phyloP scores from a whole-genome alignment of 2,888 invertebrate genomes.

The Ichneumon xanthorius region DNA sequence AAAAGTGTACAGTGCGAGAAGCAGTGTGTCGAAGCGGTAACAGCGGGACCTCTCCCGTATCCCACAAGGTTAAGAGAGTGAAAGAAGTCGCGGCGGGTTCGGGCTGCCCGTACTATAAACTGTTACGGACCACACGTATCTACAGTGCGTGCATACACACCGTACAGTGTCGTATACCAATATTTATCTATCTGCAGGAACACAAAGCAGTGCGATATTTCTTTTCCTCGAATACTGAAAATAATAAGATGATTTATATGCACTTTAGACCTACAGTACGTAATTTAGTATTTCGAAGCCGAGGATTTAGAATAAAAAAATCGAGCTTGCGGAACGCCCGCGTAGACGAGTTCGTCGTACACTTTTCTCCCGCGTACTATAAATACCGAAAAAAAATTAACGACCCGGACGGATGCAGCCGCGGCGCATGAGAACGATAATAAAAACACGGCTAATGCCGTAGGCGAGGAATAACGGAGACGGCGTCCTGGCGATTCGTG shows the following conservation, averaged over 20 bases:
- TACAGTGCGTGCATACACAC: not conserved
- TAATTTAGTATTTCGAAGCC: no score
- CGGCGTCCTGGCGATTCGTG: not conserved
- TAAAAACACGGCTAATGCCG: constrained; percentile 30
- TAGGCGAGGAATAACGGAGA: constrained; percentile 15
- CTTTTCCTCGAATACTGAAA: not conserved
- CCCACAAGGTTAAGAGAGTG: constrained; percentile 63
- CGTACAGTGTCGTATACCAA: not conserved
- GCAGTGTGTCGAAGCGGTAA: constrained; percentile 22
- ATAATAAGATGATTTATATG: not conserved
- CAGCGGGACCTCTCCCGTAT: constrained; percentile 43
- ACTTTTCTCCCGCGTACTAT: constrained; percentile 4
- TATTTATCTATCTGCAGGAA: not conserved
- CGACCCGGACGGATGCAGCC: constrained; percentile 40
- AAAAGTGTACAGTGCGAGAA: constrained; percentile 19
- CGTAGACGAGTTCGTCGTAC: not conserved
- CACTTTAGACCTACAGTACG: not conserved
- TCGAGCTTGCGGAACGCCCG: not conserved
- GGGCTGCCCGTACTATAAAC: constrained; percentile 9
- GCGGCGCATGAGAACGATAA: constrained; percentile 36
- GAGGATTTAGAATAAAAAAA: not conserved
- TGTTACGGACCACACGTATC: not conserved
- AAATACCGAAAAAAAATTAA: constrained; percentile 38
- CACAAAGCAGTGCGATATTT: not conserved
- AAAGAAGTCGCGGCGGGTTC: constrained; percentile 51